phyloP scores from a whole-genome alignment of 37 sponge, comb jelly and placozoan species.

The Aplysina aerophoba region DNA sequence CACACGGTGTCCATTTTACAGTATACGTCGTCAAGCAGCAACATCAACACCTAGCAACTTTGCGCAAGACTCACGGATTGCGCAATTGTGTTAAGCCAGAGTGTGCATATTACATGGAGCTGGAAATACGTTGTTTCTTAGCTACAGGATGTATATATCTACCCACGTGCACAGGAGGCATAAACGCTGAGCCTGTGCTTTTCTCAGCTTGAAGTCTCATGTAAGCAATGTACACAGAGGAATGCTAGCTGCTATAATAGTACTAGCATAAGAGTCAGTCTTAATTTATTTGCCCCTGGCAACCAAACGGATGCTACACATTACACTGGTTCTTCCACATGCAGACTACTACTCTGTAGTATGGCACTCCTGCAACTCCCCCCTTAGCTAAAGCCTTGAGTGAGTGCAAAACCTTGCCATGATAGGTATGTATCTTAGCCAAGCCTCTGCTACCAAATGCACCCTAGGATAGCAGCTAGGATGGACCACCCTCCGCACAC shows the following conservation, averaged over 20 bases:
- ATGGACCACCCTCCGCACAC: background rate
- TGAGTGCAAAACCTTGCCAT: background rate
- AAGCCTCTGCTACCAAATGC: background rate
- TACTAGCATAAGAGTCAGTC: slow-evolving; percentile 1
- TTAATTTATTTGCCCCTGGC: background rate
- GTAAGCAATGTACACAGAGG: background rate
- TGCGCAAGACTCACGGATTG: too few species aligned
- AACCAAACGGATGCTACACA: background rate
- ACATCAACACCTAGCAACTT: too few species aligned
- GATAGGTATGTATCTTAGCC: background rate
- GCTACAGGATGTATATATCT: too few species aligned
- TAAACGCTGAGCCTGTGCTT: too few species aligned
- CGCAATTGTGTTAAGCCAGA: too few species aligned
- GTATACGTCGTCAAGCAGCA: too few species aligned
- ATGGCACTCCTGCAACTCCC: slow-evolving; percentile 12
- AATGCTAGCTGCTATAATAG: background rate
- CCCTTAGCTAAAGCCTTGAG: slow-evolving; percentile 1
- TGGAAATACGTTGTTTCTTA: too few species aligned
- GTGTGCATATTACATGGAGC: too few species aligned
- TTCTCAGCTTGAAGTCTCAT: too few species aligned
- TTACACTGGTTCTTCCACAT: slow-evolving; percentile 2
- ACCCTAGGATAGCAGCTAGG: background rate
- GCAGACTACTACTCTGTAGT: slow-evolving; percentile 17
- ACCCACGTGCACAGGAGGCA: too few species aligned
- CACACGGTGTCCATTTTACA: too few species aligned